phyloP scores from a whole-genome alignment of 2,888 invertebrate genomes.

The Tetrapedia diversipes region DNA sequence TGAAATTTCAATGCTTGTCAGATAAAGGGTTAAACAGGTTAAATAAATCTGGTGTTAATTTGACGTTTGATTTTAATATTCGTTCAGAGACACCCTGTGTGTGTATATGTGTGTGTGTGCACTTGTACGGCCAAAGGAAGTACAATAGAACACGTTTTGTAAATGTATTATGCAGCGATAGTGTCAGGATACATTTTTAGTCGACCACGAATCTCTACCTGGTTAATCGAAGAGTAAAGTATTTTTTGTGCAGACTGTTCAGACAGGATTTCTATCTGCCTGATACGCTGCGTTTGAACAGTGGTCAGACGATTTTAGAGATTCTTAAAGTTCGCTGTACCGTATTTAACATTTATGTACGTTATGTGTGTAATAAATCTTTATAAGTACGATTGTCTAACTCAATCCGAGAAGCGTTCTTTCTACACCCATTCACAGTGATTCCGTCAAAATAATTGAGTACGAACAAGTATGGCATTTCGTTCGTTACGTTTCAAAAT shows the following conservation, averaged over 20 bases:
- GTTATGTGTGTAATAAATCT: constrained; percentile 45
- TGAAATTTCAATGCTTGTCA: too few species aligned
- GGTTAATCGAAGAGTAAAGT: constrained; percentile 8
- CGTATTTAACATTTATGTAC: constrained; percentile 65
- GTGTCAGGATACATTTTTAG: background rate
- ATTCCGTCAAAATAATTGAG: too few species aligned
- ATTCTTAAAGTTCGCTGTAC: constrained; percentile 35
- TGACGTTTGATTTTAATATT: too few species aligned
- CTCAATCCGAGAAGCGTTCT: background rate
- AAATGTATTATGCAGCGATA: background rate
- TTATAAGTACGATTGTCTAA: constrained; percentile 21
- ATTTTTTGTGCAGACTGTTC: constrained; percentile 9
- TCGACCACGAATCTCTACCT: background rate
- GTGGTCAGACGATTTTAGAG: background rate
- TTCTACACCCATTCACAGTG: background rate
- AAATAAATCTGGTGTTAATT: too few species aligned
- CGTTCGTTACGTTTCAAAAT: too few species aligned
- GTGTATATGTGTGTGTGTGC: background rate
- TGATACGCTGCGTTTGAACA: constrained; percentile 6
- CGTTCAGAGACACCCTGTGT: too few species aligned
- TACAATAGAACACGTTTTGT: constrained; percentile 11
- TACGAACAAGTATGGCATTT: too few species aligned
- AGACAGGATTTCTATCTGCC: constrained; percentile 45
- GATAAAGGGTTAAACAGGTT: too few species aligned
- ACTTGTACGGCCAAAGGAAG: background rate